phyloP scores from a whole-genome alignment of 2,797 vertebrate genomes.

The Peromyscus aztecus region DNA sequence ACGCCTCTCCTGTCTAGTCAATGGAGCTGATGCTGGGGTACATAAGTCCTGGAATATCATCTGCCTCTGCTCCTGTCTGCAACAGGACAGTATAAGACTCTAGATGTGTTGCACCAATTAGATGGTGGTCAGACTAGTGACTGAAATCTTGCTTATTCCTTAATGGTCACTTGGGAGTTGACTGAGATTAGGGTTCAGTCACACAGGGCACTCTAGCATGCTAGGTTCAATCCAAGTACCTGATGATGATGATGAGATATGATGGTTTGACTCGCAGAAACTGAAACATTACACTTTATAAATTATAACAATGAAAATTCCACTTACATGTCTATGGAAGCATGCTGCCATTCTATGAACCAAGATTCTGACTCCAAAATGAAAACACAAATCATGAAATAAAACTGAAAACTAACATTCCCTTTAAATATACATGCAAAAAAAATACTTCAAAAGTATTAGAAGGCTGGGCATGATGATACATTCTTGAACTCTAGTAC shows the following conservation, averaged over 20 bases:
- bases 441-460: constrained; percentile 15
- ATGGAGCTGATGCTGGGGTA: neutral
- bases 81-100: neutral
- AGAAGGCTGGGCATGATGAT: neutral
- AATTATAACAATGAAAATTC: neutral
- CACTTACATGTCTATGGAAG: neutral
- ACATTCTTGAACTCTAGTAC: neutral
- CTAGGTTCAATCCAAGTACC: neutral
- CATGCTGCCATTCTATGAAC: neutral
- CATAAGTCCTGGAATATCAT: neutral
- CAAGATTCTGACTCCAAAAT: neutral
- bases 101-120: neutral
- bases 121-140: neutral
- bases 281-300: constrained; percentile 13
- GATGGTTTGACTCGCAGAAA: neutral
- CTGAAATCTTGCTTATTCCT: constrained; percentile 17
- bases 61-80: neutral
- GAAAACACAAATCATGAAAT: neutral
- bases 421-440: neutral
- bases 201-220: neutral
- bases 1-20: neutral
- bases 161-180: neutral
- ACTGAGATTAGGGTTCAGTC: neutral
- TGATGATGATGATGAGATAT: neutral
- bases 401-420: constrained; percentile 2